These are phyloP conservation scores for Tenthredo scrophulariae DNA, from an alignment of 2,888 invertebrate genomes.

Conservation along the genomic window DNA sequence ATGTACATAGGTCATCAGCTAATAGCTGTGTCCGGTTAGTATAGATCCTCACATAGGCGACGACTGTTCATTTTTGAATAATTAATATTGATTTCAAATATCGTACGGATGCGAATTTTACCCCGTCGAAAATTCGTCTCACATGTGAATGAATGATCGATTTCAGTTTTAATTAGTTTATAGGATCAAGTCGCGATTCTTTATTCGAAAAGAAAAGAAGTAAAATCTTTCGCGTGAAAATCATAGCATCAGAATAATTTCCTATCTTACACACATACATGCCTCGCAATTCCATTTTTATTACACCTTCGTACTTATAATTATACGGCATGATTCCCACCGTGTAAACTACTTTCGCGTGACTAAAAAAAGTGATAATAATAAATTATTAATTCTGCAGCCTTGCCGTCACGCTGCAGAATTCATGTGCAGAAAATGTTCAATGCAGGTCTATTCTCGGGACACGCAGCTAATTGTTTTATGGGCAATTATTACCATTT, in stretches of 20 bases:
- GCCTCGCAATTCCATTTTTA: not conserved
- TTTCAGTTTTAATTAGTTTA: not conserved
- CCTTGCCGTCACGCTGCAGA: not conserved
- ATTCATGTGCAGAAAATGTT: not conserved
- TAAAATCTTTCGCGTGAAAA: not conserved
- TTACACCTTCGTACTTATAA: not conserved
- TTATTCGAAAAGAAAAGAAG: not conserved
- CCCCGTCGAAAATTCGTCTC: not conserved
- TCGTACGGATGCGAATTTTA: not conserved
- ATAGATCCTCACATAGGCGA: not conserved
- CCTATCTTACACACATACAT: not conserved
- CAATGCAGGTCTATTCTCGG: not conserved
- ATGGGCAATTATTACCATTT: not conserved
- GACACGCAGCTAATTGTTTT: not conserved
- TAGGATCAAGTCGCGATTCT: not conserved
- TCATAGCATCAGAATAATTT: too few relatives aligned
- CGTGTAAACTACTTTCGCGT: not conserved
- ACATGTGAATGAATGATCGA: not conserved
- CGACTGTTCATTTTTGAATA: not conserved
- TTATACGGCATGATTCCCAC: not conserved
- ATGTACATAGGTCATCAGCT: not conserved
- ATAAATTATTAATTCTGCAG: not conserved
- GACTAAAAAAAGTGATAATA: not conserved
- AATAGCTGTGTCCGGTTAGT: not conserved
- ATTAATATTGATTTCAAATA: constrained; percentile 4